Evolutionary conservation across 2,888 invertebrate genomes (phyloP).

Genomic region (Dryococelus australis): DNA sequence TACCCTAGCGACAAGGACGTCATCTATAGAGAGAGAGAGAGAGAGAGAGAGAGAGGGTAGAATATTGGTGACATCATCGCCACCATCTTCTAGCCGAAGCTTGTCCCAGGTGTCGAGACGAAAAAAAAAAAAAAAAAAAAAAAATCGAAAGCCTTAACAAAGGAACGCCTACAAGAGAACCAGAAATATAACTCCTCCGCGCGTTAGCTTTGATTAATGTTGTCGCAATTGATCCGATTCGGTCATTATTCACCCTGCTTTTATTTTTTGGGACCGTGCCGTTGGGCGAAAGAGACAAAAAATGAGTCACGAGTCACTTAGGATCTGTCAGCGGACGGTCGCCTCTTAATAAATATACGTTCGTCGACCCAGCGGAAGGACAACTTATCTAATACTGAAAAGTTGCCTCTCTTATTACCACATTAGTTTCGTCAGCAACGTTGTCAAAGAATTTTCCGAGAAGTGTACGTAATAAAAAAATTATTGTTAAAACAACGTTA

Average conservation of each 20-base stretch:
- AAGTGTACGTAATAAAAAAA: too few species aligned
- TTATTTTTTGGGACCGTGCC: background rate
- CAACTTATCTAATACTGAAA: background rate
- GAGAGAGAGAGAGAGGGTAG: too few species aligned
- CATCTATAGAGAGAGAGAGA: background rate
- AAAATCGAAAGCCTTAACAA: background rate
- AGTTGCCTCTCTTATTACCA: background rate
- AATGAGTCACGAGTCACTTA: background rate
- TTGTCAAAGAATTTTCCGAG: too few species aligned
- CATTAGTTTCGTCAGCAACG: background rate
- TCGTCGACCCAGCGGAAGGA: background rate
- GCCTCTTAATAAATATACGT: background rate
- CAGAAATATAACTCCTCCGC: background rate
- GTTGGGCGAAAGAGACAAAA: background rate
- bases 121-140: too few species aligned
- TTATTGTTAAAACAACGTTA: too few species aligned
- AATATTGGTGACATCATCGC: background rate
- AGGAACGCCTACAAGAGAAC: background rate
- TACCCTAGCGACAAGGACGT: background rate
- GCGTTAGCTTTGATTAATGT: conserved; percentile 2
- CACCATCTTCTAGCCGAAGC: background rate
- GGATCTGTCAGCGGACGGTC: background rate
- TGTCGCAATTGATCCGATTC: conserved; percentile 5
- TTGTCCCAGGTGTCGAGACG: background rate
- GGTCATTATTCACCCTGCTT: background rate